These are phyloP conservation scores for Kuschelorhynchus macadamiae DNA, from an alignment of 2,888 invertebrate genomes.

Conservation along the genomic window DNA sequence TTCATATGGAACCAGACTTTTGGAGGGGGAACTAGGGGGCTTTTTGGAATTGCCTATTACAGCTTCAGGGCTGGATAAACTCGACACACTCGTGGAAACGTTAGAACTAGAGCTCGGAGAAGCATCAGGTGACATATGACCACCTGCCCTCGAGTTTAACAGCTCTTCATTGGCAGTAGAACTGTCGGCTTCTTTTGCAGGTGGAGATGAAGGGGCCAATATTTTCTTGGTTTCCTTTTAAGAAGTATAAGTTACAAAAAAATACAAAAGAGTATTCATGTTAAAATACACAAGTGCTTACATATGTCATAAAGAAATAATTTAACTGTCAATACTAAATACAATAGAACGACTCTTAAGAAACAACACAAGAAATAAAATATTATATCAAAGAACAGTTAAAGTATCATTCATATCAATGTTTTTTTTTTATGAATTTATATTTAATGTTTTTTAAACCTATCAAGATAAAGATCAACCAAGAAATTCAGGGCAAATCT, in stretches of 20 bases:
- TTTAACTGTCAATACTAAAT: too few species aligned
- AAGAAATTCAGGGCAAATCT: too few species aligned
- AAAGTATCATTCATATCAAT: too few species aligned
- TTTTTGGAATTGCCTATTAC: conserved; percentile 28
- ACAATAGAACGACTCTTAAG: too few species aligned
- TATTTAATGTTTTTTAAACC: too few species aligned
- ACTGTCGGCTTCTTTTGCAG: conserved; percentile 42
- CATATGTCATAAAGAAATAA: too few species aligned
- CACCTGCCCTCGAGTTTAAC: neutral
- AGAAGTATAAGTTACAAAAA: neutral
- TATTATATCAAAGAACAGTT: too few species aligned
- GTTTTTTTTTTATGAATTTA: too few species aligned
- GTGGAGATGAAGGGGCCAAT: conserved; percentile 17
- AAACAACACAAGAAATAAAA: too few species aligned
- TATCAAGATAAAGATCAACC: too few species aligned
- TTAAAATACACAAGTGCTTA: too few species aligned
- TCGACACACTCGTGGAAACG: conserved; percentile 53
- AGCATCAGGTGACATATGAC: conserved; percentile 13
- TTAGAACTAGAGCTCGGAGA: conserved; percentile 39
- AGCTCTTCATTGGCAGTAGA: conserved; percentile 31
- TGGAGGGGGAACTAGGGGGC: conserved; percentile 51
- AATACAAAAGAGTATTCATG: too few species aligned
- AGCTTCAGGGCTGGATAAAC: conserved; percentile 54
- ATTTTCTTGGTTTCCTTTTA: conserved; percentile 20
- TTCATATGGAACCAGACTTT: conserved; percentile 67